phyloP scores from a whole-genome alignment of 1,140 invertebrate genomes.

The Neodiprion pinetum region DNA sequence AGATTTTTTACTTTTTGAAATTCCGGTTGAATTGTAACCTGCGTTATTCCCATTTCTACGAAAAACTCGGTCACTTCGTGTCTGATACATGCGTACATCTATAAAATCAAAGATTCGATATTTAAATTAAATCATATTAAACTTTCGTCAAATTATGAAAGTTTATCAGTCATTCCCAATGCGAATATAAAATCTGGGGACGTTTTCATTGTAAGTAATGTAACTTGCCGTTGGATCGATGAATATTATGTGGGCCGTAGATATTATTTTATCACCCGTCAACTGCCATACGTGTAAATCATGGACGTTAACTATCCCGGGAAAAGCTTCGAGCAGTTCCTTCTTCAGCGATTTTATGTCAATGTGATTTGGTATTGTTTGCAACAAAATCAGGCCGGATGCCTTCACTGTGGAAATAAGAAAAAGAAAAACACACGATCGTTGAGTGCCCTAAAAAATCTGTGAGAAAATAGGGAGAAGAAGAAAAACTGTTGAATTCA shows the following conservation, averaged over 20 bases:
- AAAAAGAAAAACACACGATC: constrained; percentile 27
- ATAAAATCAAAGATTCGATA: constrained; percentile 37
- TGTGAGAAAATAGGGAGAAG: background rate
- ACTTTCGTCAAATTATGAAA: no score
- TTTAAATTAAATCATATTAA: background rate
- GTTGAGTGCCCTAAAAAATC: constrained; percentile 2
- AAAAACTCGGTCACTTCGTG: constrained; percentile 74
- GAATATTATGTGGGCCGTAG: constrained; percentile 78
- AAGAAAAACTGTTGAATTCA: background rate
- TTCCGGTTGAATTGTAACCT: constrained; percentile 82
- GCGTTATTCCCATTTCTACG: constrained; percentile 74
- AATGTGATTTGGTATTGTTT: constrained; percentile 83
- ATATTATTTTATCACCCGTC: constrained; percentile 73
- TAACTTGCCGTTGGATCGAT: constrained; percentile 65
- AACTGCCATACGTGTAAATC: constrained; percentile 85
- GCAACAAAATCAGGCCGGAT: constrained; percentile 78
- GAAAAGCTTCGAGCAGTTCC: constrained; percentile 74
- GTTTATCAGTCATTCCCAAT: no score
- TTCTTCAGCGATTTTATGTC: constrained; percentile 73
- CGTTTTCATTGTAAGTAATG: background rate
- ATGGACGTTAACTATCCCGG: constrained; percentile 80
- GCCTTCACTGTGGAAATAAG: constrained; percentile 71
- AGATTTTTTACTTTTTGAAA: constrained; percentile 61
- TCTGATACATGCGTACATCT: constrained; percentile 71
- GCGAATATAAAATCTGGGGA: no score